Base-by-base conservation (phyloP, 2,888 invertebrate genomes). In the Cylloceria caligata region DNA sequence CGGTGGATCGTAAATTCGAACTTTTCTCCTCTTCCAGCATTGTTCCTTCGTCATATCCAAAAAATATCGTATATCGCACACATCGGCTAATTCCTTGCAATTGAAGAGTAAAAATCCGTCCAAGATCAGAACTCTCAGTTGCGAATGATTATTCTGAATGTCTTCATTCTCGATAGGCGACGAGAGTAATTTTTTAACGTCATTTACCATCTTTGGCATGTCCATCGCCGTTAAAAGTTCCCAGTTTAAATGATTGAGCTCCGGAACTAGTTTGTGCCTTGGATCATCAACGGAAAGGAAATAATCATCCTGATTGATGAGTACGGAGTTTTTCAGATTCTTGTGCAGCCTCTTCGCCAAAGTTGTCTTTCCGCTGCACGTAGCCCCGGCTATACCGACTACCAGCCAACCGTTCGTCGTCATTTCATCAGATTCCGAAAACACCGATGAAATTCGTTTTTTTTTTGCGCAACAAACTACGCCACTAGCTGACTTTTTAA, bases 311-410 rank as follows among this genome's bases (percentile, higher is more conserved):
- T 97, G 97, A 81, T 95, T 94, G 55, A 97, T 93, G 0, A 96
- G 83, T 68, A 90, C 86, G 30, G 93, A 92, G 72, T 91, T 88
- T 0, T 94, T 91, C 1, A 94, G 91, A 34, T 84, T 89, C 0
- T 93, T 89, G 4, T 91, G 93, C 19, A 97, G 89, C 76, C 93
- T 93, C 71, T 93, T 94, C 0, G 96, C 95, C 45, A 97, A 90
- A 0, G 96, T 96, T 0, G 97, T 96, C 93, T 98, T 98, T 0
- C 98, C 98, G 21, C 97, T 96, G 88, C 97, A 97, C 0, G 97
- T 97, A 1, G 96, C 96, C 0, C 98, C 97, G 47, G 96, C 95
- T 84, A 97, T 94, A 6, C 97, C 97, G 79, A 96, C 93, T 69
- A 96, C 93, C 47, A 95, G 86, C 94, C 94, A 95, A 47, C 71